These are phyloP conservation scores for Lepilemur septentrionalis DNA, from an alignment of 2,797 vertebrate genomes.

Conservation along the genomic window DNA sequence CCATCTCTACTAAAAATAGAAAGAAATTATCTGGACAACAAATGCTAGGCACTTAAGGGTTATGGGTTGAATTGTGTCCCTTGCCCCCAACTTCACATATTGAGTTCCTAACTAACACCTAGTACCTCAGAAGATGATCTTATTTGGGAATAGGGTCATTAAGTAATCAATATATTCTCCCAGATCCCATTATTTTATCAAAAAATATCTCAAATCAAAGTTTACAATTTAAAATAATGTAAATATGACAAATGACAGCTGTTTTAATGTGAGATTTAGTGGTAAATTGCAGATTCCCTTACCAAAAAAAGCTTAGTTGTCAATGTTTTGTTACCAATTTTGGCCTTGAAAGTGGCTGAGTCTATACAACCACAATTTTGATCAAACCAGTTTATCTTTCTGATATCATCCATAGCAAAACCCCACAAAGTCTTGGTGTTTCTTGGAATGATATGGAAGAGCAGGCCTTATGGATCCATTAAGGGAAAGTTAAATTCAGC, in stretches of 20 bases:
- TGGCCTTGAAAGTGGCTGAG: background rate
- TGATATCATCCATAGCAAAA: background rate
- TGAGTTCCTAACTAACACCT: background rate
- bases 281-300: background rate
- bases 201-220: background rate
- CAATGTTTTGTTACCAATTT: background rate
- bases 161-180: background rate
- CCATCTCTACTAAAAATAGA: too few relatives aligned
- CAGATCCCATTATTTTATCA: background rate
- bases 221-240: conserved; percentile 1
- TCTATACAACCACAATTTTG: background rate
- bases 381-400: background rate
- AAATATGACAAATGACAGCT: background rate
- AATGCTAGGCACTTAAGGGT: background rate
- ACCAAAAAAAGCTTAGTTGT: background rate
- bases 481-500: background rate
- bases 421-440: background rate
- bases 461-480: background rate
- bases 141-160: background rate
- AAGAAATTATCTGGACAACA: background rate
- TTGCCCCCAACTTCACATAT: background rate
- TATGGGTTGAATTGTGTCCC: background rate
- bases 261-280: background rate
- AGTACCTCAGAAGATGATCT: background rate
- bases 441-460: background rate